Evolutionary conservation across 2,888 invertebrate genomes (phyloP).

Genomic region (Drosophila histrio): DNA sequence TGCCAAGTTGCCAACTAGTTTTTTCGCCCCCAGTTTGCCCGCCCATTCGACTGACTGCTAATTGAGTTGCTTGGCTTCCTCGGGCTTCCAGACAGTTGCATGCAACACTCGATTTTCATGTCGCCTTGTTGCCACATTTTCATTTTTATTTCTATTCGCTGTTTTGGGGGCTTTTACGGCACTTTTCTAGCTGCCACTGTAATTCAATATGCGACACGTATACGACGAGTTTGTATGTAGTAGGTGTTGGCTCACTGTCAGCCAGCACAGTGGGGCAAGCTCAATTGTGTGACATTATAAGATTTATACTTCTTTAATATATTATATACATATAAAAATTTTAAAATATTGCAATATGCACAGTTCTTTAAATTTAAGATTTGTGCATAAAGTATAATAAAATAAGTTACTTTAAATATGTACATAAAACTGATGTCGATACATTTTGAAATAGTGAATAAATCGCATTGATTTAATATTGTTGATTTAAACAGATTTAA

Average conservation of each 20-base stretch:
- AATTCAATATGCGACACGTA: conserved; percentile 60
- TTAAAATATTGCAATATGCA: too few relatives aligned
- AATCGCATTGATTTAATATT: too few relatives aligned
- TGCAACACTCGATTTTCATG: conserved; percentile 51
- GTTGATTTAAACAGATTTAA: too few relatives aligned
- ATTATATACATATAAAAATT: too few relatives aligned
- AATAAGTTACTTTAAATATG: too few relatives aligned
- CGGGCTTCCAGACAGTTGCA: conserved; percentile 65
- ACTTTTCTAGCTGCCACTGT: conserved; percentile 71
- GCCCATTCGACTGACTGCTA: conserved; percentile 46
- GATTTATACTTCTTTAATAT: too few relatives aligned
- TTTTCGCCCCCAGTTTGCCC: neutral
- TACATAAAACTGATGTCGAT: too few relatives aligned
- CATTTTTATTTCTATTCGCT: conserved; percentile 11
- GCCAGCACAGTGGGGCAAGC: conserved; percentile 31
- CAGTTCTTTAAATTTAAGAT: too few relatives aligned
- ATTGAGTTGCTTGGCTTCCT: conserved; percentile 79
- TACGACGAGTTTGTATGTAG: neutral
- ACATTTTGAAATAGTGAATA: too few relatives aligned
- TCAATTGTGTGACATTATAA: too few relatives aligned
- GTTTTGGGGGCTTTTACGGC: conserved; percentile 48
- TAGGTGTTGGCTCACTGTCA: conserved; percentile 36
- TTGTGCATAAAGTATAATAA: too few relatives aligned
- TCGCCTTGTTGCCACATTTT: conserved; percentile 23
- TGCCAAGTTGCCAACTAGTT: conserved; percentile 35